Percentiles rank a stretch among this genome's conserved stretches.
Evolutionary conservation across 1,140 invertebrate genomes (phyloP).

Genomic region (Orius laevigatus): DNA sequence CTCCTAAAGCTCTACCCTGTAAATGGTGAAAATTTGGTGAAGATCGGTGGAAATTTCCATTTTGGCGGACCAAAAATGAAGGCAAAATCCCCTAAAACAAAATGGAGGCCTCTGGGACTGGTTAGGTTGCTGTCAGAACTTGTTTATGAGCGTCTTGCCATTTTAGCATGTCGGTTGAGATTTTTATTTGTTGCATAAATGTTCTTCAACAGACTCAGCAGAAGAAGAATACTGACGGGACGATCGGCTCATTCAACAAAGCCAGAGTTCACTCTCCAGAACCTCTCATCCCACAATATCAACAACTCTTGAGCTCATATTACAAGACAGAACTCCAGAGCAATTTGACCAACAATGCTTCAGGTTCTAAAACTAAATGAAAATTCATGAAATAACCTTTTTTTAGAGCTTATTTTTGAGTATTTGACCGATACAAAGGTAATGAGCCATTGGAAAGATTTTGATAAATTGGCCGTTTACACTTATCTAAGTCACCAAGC

Average conservation of each 20-base stretch:
- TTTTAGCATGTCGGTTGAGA: too few species aligned
- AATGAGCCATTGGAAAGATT: conserved; percentile 26
- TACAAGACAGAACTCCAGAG: conserved; percentile 22
- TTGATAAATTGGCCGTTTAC: conserved; percentile 22
- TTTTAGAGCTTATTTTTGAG: conserved; percentile 20
- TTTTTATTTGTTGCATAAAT: neutral
- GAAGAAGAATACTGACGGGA: conserved; percentile 16
- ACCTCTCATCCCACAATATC: conserved; percentile 20
- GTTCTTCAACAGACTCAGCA: conserved; percentile 1
- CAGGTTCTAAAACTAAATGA: conserved; percentile 20
- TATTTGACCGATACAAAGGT: conserved; percentile 23
- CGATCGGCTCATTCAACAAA: conserved; percentile 23
- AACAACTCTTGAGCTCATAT: conserved; percentile 20
- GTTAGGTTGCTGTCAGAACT: too few species aligned
- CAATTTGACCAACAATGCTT: conserved; percentile 11
- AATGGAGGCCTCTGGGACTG: too few species aligned
- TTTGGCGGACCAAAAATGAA: too few species aligned
- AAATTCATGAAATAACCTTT: too few species aligned
- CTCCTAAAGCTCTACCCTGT: too few species aligned
- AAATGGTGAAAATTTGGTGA: too few species aligned
- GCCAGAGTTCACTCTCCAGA: conserved; percentile 20
- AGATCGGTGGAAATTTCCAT: too few species aligned
- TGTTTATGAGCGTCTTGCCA: too few species aligned
- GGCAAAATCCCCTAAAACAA: too few species aligned
- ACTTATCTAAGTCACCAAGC: conserved; percentile 23